phyloP scores from a whole-genome alignment of 2,888 invertebrate species.

The Nymphalis urticae region DNA sequence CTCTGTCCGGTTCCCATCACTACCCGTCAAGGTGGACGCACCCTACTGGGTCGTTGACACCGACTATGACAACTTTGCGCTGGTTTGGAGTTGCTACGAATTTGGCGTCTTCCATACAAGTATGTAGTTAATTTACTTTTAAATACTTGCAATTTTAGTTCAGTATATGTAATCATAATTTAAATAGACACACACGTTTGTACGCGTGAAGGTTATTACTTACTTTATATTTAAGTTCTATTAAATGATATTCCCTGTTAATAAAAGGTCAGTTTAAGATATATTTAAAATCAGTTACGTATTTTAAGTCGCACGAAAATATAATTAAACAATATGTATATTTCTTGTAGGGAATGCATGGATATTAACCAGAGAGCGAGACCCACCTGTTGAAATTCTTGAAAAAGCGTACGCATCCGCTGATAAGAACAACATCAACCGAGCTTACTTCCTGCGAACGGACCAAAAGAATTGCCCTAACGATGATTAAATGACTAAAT shows the following conservation, averaged over 20 bases:
- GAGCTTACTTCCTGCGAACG: constrained; percentile 82
- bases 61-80: constrained; percentile 86
- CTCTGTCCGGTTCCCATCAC: constrained; percentile 82
- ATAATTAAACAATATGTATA: neutral
- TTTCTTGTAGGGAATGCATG: constrained; percentile 67
- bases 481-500: constrained; percentile 41
- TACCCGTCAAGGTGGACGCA: constrained; percentile 78
- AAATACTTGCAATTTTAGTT: neutral
- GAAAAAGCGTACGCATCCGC: constrained; percentile 82
- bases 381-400: constrained; percentile 79
- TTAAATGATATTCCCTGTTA: too few relatives aligned
- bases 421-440: constrained; percentile 81
- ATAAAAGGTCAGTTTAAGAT: too few relatives aligned
- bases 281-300: too few relatives aligned
- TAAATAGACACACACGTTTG: too few relatives aligned
- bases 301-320: too few relatives aligned
- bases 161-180: too few relatives aligned
- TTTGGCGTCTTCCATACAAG: constrained; percentile 79
- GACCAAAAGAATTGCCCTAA: constrained; percentile 82
- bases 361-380: constrained; percentile 84
- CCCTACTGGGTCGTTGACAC: constrained; percentile 85
- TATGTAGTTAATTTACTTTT: constrained; percentile 46
- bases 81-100: constrained; percentile 84
- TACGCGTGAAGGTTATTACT: too few relatives aligned
- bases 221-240: too few relatives aligned